Evolutionary conservation across 2,797 vertebrate genomes (phyloP), one percentile per base, ranked within the genome.

Genomic region (Argentina silus): DNA sequence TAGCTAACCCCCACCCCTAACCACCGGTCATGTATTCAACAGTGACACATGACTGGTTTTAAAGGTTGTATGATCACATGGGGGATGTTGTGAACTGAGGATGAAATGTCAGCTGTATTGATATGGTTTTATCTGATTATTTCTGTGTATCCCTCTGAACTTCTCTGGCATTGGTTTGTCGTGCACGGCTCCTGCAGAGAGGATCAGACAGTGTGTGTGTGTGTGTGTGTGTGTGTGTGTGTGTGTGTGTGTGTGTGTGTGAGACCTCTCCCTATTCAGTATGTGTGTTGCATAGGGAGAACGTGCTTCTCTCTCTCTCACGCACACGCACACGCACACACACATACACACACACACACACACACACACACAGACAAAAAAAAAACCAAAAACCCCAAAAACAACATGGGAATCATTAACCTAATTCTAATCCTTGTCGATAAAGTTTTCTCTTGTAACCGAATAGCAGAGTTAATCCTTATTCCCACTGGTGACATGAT

Each of bases 321-420:
- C 27, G 4, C 27, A 36, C 27, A 36, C 27, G 4, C 27, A 36
- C 27, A 36, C 27, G 4, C 27, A 36, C 27, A 36, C 27, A 36
- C 27, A 36, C 27, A 36, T 4, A 36, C 27, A 36, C 27, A 36
- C 27, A 36, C 27, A 36, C 27, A 36, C 27, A 36, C 27, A 36
- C 27, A 36, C 27, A 36, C 27, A 36, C 27, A 36, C 27, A 36
- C 4, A 36, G 27, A 36, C 2, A 36, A n/a, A n/a, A n/a, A n/a
- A n/a, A n/a, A n/a, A n/a, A n/a, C n/a, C n/a, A n/a, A n/a, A 36
- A 36, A 36, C 27, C 27, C 27, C 65, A 59, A 56, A 64, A 72
- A 70, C 75, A 66, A 62, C 69, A 71, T 36, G 23, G 19, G 12
- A 12, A 36, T 42, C 59, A 73, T 74, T 71, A 65, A 77, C 71